A percentile compares a stretch with the other conserved stretches of the same genome.
Conservation (phyloP, 2,113 vertebrate species). For the Tachuris rubrigastra region DNA sequence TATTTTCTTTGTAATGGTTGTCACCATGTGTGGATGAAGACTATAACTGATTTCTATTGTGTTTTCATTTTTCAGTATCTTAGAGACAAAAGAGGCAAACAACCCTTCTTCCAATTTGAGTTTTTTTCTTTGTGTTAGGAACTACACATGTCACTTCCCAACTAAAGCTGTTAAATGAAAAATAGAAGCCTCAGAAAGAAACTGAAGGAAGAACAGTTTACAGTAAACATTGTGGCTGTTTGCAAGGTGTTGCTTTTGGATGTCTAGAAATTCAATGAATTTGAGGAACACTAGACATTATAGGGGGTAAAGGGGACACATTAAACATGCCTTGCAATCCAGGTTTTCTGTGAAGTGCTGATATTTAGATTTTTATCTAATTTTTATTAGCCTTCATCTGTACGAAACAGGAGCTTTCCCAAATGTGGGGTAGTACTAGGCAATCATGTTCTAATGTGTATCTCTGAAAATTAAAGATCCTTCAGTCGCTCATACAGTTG, state of each 20-base stretch:
- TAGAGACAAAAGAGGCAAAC: background rate
- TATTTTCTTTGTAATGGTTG: background rate
- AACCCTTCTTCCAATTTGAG: background rate
- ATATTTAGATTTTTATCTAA: background rate
- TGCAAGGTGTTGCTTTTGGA: background rate
- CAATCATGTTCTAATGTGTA: rapidly evolving
- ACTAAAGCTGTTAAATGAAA: background rate
- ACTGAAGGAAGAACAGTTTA: background rate
- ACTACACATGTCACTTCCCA: background rate
- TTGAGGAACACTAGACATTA: background rate
- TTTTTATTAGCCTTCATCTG: background rate
- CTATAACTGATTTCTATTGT: background rate
- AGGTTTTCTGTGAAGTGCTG: background rate
- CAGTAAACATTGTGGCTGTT: background rate
- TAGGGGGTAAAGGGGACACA: rapidly evolving
- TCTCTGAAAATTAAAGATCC: background rate
- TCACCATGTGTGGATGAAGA: background rate
- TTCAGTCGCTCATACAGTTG: background rate
- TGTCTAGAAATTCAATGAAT: background rate
- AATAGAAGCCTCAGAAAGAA: background rate
- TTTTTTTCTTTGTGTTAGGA: background rate
- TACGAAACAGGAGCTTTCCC: background rate
- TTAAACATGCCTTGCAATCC: background rate
- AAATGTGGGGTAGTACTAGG: background rate
- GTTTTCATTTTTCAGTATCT: background rate